Conservation (phyloP, 2,113 vertebrate genomes). For the Lophotis ruficrista region DNA sequence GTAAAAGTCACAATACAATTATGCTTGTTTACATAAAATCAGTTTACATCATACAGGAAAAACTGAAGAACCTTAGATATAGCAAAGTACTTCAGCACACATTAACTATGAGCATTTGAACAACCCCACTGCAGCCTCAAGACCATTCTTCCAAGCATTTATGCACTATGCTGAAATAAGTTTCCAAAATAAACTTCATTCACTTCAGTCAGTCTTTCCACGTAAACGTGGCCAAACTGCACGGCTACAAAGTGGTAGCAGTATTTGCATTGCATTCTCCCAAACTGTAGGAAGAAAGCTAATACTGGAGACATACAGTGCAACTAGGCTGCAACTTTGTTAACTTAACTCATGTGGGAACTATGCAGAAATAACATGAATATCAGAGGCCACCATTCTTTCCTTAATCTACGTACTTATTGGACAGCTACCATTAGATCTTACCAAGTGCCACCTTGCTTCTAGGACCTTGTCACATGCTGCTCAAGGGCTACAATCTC, state of each 20-base stretch:
- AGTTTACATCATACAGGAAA: neutral
- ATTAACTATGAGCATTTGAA: neutral
- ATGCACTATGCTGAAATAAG: neutral
- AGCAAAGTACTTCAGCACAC: neutral
- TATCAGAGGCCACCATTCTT: neutral
- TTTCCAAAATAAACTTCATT: slow-evolving; percentile 9
- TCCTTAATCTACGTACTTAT: neutral
- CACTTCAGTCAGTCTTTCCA: neutral
- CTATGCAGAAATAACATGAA: neutral
- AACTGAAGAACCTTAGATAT: neutral
- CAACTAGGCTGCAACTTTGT: neutral
- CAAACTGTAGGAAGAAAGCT: neutral
- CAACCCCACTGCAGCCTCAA: neutral
- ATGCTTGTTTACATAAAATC: neutral
- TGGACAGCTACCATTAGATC: neutral
- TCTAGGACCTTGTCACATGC: neutral
- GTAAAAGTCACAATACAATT: neutral
- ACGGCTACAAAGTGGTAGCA: neutral
- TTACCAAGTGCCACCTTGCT: neutral
- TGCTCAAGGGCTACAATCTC: neutral
- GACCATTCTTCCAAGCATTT: neutral
- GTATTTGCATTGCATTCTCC: neutral
- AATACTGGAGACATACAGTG: neutral
- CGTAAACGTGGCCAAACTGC: neutral
- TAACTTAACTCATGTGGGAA: neutral